These are phyloP conservation scores for Artibeus jamaicensis DNA, from an alignment of 2,797 vertebrate species.

Conservation along the genomic window DNA sequence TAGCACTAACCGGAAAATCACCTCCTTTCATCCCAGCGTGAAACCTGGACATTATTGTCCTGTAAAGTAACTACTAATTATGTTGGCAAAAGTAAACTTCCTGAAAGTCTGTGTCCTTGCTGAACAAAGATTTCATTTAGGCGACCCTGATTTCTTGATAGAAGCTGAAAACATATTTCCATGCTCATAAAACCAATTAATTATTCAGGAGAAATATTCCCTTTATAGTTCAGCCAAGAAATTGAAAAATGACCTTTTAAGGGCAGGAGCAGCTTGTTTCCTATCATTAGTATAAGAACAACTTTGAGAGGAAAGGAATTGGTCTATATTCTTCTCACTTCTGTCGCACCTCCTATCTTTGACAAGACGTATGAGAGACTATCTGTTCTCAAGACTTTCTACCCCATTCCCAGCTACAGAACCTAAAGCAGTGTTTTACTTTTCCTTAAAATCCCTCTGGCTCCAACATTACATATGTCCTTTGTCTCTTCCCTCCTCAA, in stretches of 20 bases:
- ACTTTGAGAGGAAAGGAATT: not conserved
- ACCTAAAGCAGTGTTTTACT: not conserved
- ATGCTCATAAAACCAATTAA: constrained; percentile 47
- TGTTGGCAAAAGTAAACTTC: constrained; percentile 46
- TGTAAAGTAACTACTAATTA: constrained; percentile 38
- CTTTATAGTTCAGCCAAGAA: constrained; percentile 37
- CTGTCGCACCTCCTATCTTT: not conserved
- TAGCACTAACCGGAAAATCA: constrained; percentile 56
- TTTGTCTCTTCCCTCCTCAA: not conserved
- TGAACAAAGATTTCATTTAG: not conserved
- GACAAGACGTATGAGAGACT: not conserved
- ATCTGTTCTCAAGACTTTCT: not conserved
- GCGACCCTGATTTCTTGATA: constrained; percentile 25
- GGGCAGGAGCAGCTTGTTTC: not conserved
- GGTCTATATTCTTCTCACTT: not conserved
- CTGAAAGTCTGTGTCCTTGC: constrained; percentile 1
- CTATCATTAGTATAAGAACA: not conserved
- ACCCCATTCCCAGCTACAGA: not conserved
- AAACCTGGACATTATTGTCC: constrained; percentile 37
- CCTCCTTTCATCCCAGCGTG: constrained; percentile 63
- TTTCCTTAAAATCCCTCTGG: not conserved
- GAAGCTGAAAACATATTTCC: constrained; percentile 37
- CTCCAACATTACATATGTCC: not conserved
- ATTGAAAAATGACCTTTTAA: constrained; percentile 8
- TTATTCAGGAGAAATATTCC: constrained; percentile 47